A percentile compares a stretch with the other conserved stretches of the same genome.
Evolutionary conservation across 2,797 vertebrate genomes (phyloP).

Genomic region (Melanogrammus aeglefinus): DNA sequence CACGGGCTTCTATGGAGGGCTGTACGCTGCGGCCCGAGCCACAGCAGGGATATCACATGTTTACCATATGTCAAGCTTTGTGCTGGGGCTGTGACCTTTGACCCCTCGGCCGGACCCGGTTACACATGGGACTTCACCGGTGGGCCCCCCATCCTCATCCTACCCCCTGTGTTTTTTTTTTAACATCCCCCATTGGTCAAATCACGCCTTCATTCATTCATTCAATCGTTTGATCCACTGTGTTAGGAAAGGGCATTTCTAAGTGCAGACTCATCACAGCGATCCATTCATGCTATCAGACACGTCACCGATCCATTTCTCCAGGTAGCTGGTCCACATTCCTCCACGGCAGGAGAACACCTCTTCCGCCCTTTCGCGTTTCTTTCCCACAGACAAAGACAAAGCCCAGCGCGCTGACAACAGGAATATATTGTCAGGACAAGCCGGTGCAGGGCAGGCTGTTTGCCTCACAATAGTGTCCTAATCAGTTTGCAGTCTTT

Average conservation of each 20-base stretch:
- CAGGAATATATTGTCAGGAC: slow-evolving; percentile 8
- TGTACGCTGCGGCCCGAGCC: not conserved
- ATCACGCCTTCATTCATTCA: not conserved
- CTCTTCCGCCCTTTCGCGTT: not conserved
- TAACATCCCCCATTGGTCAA: not conserved
- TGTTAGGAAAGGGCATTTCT: not conserved
- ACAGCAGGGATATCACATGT: slow-evolving; percentile 20
- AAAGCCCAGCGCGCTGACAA: slow-evolving; percentile 24
- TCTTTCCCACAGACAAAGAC: slow-evolving; percentile 39
- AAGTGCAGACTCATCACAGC: not conserved
- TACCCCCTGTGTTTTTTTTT: not conserved
- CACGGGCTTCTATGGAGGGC: not conserved
- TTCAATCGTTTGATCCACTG: not conserved
- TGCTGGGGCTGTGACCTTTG: slow-evolving; percentile 24
- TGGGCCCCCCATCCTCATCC: not conserved
- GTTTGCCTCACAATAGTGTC: slow-evolving; percentile 17
- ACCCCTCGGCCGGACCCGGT: slow-evolving; percentile 18
- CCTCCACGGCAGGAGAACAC: slow-evolving; percentile 1
- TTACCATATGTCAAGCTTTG: slow-evolving; percentile 24
- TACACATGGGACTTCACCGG: slow-evolving; percentile 7
- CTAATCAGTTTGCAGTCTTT: slow-evolving; percentile 18
- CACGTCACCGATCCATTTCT: not conserved
- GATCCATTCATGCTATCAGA: not conserved
- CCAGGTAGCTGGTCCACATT: slow-evolving; percentile 23
- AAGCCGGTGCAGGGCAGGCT: slow-evolving; percentile 13